Conservation (phyloP, 37 sponge, comb jelly and placozoan species). For the Haliclona indistincta region DNA sequence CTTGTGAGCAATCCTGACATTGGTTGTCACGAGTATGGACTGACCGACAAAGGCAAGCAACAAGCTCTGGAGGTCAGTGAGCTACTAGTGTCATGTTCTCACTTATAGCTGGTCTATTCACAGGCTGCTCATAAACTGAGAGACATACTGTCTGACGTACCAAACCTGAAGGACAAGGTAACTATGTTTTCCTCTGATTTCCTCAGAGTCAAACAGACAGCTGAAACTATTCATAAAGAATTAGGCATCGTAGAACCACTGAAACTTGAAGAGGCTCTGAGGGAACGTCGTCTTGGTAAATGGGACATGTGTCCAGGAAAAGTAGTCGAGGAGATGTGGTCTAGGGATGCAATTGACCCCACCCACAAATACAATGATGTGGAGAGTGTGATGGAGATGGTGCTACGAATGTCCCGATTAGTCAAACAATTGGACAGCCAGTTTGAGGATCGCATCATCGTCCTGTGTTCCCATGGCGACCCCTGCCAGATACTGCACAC, state of each 20-base stretch:
- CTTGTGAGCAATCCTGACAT: slow-evolving; percentile 29
- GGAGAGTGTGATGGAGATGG: slow-evolving; percentile 31
- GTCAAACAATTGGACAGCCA: slow-evolving; percentile 14
- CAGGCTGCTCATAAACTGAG: slow-evolving; percentile 28
- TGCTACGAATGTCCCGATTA: slow-evolving; percentile 2
- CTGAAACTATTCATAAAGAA: slow-evolving; percentile 12
- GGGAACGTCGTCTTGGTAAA: slow-evolving; percentile 20
- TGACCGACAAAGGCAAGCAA: slow-evolving; percentile 48
- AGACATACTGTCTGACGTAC: neutral
- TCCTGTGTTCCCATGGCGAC: slow-evolving; percentile 47
- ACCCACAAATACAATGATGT: neutral
- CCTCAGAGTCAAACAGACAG: slow-evolving; percentile 15
- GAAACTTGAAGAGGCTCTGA: neutral
- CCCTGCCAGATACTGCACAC: slow-evolving; percentile 20
- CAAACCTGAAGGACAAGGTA: slow-evolving; percentile 2
- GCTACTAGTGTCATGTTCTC: neutral
- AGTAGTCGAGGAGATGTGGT: neutral
- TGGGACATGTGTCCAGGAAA: slow-evolving; percentile 4
- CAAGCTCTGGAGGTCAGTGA: slow-evolving; percentile 28
- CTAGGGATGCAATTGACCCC: slow-evolving; percentile 13
- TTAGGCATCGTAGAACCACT: neutral
- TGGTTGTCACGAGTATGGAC: slow-evolving; percentile 38
- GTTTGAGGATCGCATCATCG: slow-evolving; percentile 7
- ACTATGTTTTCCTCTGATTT: slow-evolving; percentile 21
- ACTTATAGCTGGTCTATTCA: neutral